phyloP scores from a whole-genome alignment of 2,888 invertebrate genomes.

The Linhomoeus sp. region DNA sequence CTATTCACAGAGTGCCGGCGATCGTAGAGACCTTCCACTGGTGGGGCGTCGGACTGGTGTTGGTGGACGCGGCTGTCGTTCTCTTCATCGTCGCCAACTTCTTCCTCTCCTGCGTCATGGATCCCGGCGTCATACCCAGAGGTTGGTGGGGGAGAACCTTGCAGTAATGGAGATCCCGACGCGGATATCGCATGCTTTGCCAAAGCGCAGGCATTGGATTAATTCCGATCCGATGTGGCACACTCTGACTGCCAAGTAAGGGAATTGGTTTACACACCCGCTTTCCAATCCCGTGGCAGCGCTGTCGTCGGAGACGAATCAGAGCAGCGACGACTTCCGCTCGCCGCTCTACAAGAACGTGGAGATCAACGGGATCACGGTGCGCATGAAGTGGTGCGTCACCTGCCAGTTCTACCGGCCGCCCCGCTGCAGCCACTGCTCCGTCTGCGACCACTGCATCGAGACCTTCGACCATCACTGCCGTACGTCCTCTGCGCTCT shows the following conservation, averaged over 20 bases:
- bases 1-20: neutral
- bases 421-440: conserved; percentile 95
- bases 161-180: too few species aligned
- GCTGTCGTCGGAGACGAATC: conserved; percentile 37
- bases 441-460: conserved; percentile 69
- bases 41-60: conserved; percentile 35
- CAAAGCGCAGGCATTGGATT: too few species aligned
- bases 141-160: conserved; percentile 2
- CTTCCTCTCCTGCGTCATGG: conserved; percentile 86
- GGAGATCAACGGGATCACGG: conserved; percentile 92
- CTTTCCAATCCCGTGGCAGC: too few species aligned
- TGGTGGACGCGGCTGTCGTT: conserved; percentile 77
- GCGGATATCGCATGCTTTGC: too few species aligned
- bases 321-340: conserved; percentile 77
- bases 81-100: conserved; percentile 96
- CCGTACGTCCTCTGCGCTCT: conserved; percentile 8
- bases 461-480: conserved; percentile 99
- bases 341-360: conserved; percentile 59
- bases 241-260: neutral
- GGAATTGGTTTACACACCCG: too few species aligned
- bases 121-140: conserved; percentile 14
- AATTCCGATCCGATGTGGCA: too few species aligned
- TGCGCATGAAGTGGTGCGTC: conserved; percentile 98
- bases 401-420: conserved; percentile 99
- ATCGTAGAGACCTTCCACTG: conserved; percentile 3